These are phyloP conservation scores for Drosophila ezoana DNA, from an alignment of 2,888 invertebrate genomes.

Conservation along the genomic window DNA sequence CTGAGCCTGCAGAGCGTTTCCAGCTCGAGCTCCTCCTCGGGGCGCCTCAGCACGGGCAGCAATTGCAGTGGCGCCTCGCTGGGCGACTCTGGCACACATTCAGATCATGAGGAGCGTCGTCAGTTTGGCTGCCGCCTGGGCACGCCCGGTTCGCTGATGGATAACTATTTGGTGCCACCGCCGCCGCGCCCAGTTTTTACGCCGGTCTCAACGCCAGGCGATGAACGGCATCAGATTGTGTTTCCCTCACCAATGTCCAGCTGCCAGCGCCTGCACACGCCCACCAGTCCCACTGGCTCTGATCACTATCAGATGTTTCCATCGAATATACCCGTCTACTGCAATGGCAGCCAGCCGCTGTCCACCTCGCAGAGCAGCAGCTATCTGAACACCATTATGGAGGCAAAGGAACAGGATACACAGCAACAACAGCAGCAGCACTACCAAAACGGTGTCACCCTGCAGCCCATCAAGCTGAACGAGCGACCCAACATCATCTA, in stretches of 20 bases:
- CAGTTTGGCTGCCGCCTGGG: constrained; percentile 81
- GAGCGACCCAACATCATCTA: constrained; percentile 84
- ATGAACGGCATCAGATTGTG: constrained; percentile 83
- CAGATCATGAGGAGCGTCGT: constrained; percentile 91
- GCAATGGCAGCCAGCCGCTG: constrained; percentile 72
- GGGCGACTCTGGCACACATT: constrained; percentile 94
- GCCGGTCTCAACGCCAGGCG: constrained; percentile 84
- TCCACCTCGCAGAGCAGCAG: constrained; percentile 80
- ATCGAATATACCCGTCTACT: constrained; percentile 84
- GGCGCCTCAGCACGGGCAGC: constrained; percentile 91
- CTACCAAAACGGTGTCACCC: constrained; percentile 78
- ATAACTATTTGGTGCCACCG: constrained; percentile 88
- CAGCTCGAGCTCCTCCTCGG: constrained; percentile 90
- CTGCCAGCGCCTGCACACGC: constrained; percentile 80
- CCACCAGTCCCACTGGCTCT: constrained; percentile 81
- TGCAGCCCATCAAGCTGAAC: constrained; percentile 84
- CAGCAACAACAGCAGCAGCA: constrained; percentile 63
- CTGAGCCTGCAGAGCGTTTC: constrained; percentile 89
- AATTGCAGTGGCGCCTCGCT: constrained; percentile 91
- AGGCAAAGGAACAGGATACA: constrained; percentile 83
- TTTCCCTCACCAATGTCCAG: constrained; percentile 83
- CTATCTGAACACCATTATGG: constrained; percentile 84
- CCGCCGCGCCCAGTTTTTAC: constrained; percentile 86
- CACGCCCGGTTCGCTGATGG: constrained; percentile 84
- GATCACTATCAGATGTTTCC: constrained; percentile 85